Evolutionary conservation across 2,113 vertebrate genomes (phyloP).

Genomic region (Hyla sarda): DNA sequence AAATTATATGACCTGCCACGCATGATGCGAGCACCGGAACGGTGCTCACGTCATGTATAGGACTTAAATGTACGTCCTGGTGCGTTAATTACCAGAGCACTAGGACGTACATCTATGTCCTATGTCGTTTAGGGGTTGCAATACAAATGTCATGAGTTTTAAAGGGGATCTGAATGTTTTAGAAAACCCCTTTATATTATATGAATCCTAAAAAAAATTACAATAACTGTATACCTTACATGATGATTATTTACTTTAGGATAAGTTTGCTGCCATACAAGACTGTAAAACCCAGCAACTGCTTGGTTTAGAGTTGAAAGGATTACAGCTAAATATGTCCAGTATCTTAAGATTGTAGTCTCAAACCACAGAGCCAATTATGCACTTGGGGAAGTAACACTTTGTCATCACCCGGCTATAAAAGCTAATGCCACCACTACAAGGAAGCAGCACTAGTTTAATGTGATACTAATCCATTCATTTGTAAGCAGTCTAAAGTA

Average conservation of each 20-base stretch:
- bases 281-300: not conserved
- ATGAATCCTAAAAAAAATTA: too few relatives aligned
- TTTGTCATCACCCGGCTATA: not conserved
- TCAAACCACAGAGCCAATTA: not conserved
- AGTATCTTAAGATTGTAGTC: conserved; percentile 18
- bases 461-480: not conserved
- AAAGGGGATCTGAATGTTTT: too few relatives aligned
- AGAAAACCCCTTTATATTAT: too few relatives aligned
- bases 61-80: too few relatives aligned
- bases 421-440: not conserved
- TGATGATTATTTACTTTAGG: not conserved
- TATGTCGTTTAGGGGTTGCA: too few relatives aligned
- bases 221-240: too few relatives aligned
- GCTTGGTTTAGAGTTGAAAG: not conserved
- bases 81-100: too few relatives aligned
- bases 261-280: not conserved
- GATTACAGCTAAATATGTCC: conserved; percentile 6
- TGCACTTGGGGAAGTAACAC: conserved; percentile 15
- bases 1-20: too few relatives aligned
- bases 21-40: too few relatives aligned
- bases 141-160: too few relatives aligned
- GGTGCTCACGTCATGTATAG: too few relatives aligned
- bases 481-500: not conserved
- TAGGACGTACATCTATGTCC: too few relatives aligned
- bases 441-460: not conserved